phyloP scores from a whole-genome alignment of 2,797 vertebrate species.

The Bucorvus abyssinicus region DNA sequence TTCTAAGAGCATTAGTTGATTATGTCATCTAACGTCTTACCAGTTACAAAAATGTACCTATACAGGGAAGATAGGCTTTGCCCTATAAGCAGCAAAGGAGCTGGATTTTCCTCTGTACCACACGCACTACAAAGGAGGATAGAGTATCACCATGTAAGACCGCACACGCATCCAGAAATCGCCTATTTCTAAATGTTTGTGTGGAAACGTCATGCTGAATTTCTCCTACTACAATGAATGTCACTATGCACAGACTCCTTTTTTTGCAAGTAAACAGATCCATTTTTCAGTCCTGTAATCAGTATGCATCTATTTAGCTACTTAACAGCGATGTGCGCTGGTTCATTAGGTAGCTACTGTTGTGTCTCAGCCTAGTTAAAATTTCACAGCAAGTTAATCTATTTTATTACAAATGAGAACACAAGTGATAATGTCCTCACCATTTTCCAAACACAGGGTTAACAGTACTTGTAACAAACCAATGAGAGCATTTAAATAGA shows the following conservation, averaged over 20 bases:
- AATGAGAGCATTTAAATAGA: constrained; percentile 69
- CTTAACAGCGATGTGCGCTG: constrained; percentile 78
- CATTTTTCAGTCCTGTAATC: constrained; percentile 79
- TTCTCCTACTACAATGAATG: constrained; percentile 31
- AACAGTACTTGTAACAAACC: constrained; percentile 76
- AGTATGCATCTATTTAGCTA: constrained; percentile 80
- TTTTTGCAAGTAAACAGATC: constrained; percentile 73
- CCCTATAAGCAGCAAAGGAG: not conserved
- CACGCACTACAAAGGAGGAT: not conserved
- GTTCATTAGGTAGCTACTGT: constrained; percentile 82
- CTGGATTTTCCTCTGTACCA: not conserved
- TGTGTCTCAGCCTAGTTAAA: constrained; percentile 79
- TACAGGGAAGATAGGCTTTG: not conserved
- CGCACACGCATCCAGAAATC: not conserved
- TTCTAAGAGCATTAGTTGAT: not conserved
- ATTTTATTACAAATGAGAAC: constrained; percentile 83
- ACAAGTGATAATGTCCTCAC: constrained; percentile 73
- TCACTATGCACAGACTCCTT: constrained; percentile 20
- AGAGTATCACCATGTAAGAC: not conserved
- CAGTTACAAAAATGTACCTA: not conserved
- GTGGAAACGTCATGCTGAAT: not conserved
- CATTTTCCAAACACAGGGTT: constrained; percentile 77
- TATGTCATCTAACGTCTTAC: not conserved
- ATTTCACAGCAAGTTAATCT: constrained; percentile 81
- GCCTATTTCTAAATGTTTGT: not conserved